These are phyloP conservation scores for Mormyrops attenuatus DNA, from an alignment of 2,797 vertebrate genomes.

Conservation along the genomic window DNA sequence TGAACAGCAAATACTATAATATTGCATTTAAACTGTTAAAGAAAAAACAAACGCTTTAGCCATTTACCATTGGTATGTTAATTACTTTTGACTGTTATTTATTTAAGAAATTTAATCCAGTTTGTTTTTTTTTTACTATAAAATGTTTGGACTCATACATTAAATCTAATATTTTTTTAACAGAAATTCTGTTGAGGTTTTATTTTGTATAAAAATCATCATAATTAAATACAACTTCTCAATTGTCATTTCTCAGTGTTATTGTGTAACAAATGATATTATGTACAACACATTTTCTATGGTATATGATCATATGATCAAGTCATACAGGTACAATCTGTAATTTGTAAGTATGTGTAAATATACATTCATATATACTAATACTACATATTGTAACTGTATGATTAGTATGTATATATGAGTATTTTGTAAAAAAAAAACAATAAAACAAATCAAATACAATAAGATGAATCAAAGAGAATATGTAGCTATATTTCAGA, in stretches of 20 bases:
- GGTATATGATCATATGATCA: background rate
- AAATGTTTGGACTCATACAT: background rate
- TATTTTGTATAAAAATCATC: background rate
- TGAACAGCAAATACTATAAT: background rate
- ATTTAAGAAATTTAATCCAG: background rate
- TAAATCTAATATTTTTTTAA: background rate
- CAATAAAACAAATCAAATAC: background rate
- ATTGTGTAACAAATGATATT: background rate
- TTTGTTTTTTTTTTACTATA: background rate
- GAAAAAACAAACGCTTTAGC: background rate
- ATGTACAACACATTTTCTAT: background rate
- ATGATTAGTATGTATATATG: background rate
- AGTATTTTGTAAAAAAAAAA: background rate
- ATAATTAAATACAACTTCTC: background rate
- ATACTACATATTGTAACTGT: background rate
- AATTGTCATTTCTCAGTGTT: background rate
- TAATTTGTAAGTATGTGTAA: background rate
- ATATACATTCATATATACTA: background rate
- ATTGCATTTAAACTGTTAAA: constrained; percentile 1
- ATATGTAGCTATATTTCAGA: background rate
- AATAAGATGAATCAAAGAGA: background rate
- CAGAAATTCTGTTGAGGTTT: background rate
- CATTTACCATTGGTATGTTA: background rate
- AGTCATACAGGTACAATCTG: background rate
- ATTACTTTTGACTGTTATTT: background rate